Conservation (phyloP, 2,113 vertebrate species). For the Cebidichthys violaceus region DNA sequence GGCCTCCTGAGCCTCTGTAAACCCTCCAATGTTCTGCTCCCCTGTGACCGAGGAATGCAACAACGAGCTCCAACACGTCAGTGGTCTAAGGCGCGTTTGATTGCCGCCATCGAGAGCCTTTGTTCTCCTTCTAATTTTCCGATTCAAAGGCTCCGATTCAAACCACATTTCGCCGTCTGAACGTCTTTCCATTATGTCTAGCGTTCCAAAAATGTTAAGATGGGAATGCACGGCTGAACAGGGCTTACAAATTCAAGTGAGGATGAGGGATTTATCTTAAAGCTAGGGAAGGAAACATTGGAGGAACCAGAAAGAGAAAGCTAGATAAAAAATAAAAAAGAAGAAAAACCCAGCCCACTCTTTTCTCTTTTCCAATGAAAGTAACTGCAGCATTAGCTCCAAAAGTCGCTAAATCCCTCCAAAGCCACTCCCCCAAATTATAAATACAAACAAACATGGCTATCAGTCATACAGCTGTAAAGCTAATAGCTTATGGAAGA, state of each 20-base stretch:
- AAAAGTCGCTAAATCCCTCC: background rate
- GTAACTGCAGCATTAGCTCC: background rate
- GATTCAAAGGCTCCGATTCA: constrained; percentile 46
- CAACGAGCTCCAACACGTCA: constrained; percentile 57
- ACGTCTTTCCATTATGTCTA: constrained; percentile 62
- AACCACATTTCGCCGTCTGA: constrained; percentile 57
- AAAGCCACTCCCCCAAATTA: background rate
- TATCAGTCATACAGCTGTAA: background rate
- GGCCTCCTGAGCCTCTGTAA: constrained; percentile 52
- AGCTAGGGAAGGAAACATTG: background rate
- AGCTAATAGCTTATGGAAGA: too few relatives aligned
- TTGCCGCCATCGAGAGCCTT: constrained; percentile 45
- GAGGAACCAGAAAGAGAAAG: background rate
- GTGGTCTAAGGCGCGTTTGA: constrained; percentile 43
- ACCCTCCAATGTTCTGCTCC: constrained; percentile 66
- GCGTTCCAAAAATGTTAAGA: constrained; percentile 27
- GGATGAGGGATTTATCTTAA: constrained; percentile 8
- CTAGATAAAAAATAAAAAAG: background rate
- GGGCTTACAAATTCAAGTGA: constrained; percentile 12
- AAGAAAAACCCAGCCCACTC: background rate
- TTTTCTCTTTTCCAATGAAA: background rate
- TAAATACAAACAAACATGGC: background rate
- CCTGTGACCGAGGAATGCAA: constrained; percentile 70
- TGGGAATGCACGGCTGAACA: background rate
- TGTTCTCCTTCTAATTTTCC: constrained; percentile 62